Evolutionary conservation across 2,888 invertebrate species (phyloP), one percentile per base, ranked within the genome.

Genomic region (Pristionchus exspectatus): DNA sequence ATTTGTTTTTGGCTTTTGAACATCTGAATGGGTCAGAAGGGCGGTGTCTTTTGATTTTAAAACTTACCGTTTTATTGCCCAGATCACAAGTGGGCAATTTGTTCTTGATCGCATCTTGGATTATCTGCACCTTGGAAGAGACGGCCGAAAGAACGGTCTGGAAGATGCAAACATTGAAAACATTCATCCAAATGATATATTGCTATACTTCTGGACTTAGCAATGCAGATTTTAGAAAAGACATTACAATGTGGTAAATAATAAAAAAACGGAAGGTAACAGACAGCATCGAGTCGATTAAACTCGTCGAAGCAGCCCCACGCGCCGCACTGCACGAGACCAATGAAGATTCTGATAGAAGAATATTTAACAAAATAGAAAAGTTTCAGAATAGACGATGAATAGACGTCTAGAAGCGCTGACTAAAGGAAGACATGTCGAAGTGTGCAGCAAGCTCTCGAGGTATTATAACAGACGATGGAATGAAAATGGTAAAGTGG

Each of bases 251-350:
- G 10, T 0, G 30, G n/a, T n/a, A n/a, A n/a, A n/a, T n/a, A n/a
- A n/a, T n/a, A n/a, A n/a, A n/a, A 81, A 10, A n/a, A 56, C 4
- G 30, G 38, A 90, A 21, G 84, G 38, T 24, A 14, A 84, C 81
- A 33, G 1, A 91, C 97, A 95, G 98, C 97, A 93, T 98, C 97
- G 59, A 99, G 96, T 0, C 99, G 97, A 96, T 99, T 99, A 96
- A 99, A 99, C 96, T 99, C 99, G 95, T 99, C 99, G 96, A 99
- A 99, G 95, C 99, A 99, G 50, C 96, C 99, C 99, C 99, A 99
- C 18, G 98, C 98, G 18, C 98, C 98, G 94, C 98, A 97, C 87
- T 95, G 94, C 0, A 98, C 98, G 84, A 99, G 95, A 0, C 99
- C 99, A 56, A 97, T 97, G 90, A 99, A 96, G 93, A 99, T 97